These are phyloP conservation scores for Gorsachius goisagi DNA, from an alignment of 2,113 vertebrate genomes.

Conservation along the genomic window DNA sequence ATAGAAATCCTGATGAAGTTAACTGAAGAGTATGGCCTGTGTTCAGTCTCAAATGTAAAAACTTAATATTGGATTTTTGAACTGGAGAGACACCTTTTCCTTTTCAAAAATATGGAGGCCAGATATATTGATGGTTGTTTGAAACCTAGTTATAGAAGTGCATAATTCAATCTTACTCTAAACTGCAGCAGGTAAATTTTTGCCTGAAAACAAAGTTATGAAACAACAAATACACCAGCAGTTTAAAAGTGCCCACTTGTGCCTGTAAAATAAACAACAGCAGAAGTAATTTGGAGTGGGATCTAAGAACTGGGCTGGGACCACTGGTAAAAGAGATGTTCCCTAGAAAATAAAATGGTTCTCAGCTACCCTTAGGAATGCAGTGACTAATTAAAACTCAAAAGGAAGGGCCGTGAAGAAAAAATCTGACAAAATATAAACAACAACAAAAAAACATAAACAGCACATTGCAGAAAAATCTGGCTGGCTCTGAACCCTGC, in stretches of 20 bases:
- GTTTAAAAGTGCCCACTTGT: background rate
- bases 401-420: background rate
- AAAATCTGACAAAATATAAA: background rate
- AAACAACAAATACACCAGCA: constrained; percentile 6
- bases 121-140: background rate
- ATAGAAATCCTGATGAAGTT: background rate
- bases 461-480: background rate
- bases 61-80: background rate
- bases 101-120: background rate
- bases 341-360: background rate
- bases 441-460: background rate
- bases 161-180: background rate
- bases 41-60: background rate
- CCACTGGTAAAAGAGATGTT: background rate
- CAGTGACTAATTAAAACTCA: background rate
- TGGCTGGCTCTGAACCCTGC: background rate
- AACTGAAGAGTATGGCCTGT: background rate
- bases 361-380: background rate
- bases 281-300: background rate
- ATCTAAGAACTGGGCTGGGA: background rate
- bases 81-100: background rate
- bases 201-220: constrained; percentile 18
- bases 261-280: constrained; percentile 31
- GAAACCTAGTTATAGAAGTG: background rate
- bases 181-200: background rate